A percentile compares a stretch with the other conserved stretches of the same genome.
Conservation (phyloP, 2,888 invertebrate genomes). For the Protonemura montana region DNA sequence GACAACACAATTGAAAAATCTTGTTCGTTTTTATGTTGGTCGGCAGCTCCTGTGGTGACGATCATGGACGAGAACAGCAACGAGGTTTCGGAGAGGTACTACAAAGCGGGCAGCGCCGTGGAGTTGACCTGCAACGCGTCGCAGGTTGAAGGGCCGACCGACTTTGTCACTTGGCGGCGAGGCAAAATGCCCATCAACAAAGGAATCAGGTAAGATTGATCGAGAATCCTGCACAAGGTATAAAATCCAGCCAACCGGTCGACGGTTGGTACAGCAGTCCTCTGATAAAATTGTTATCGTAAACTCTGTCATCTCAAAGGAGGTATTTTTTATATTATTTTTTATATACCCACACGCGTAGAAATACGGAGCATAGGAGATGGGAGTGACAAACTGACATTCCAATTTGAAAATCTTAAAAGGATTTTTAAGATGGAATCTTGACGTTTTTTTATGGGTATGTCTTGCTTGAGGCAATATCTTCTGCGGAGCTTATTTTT, state of each 20-base stretch:
- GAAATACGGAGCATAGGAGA: not conserved
- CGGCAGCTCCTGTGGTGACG: constrained; percentile 66
- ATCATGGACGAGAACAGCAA: constrained; percentile 68
- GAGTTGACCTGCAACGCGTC: constrained; percentile 65
- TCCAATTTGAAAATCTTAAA: constrained; percentile 22
- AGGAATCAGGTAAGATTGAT: constrained; percentile 62
- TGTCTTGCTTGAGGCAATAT: not conserved
- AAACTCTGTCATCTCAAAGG: constrained; percentile 9
- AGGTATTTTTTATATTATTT: not conserved
- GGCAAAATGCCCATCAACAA: constrained; percentile 62
- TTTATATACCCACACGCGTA: not conserved
- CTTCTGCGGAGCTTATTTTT: not conserved
- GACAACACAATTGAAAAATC: not conserved
- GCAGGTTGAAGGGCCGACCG: constrained; percentile 60
- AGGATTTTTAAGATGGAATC: constrained; percentile 15
- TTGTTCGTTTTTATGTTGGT: constrained; percentile 34
- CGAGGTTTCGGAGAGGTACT: constrained; percentile 66
- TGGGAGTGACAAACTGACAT: not conserved
- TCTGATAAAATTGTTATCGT: not conserved
- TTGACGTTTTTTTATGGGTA: constrained; percentile 12
- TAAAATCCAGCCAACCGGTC: not conserved
- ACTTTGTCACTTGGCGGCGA: constrained; percentile 64
- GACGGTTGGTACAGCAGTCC: not conserved
- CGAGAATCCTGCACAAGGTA: not conserved
- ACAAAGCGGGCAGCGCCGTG: constrained; percentile 66